phyloP scores from a whole-genome alignment of 2,113 vertebrate genomes.

The Cyprinus carpio region DNA sequence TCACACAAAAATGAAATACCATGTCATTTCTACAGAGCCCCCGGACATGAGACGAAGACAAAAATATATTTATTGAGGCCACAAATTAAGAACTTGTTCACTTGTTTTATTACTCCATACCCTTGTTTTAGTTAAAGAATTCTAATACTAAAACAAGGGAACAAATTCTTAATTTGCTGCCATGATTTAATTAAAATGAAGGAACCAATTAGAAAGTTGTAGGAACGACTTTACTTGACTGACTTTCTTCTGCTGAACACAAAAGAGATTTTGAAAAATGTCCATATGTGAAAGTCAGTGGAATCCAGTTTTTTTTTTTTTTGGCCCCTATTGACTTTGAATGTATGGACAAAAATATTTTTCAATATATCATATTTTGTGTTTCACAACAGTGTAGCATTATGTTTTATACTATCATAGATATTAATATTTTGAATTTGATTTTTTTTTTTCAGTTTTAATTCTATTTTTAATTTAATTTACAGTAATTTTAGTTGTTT shows the following conservation, averaged over 20 bases:
- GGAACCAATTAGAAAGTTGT: not conserved
- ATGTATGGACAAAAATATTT: not conserved
- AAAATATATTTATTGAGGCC: not conserved
- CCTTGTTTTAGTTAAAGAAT: not conserved
- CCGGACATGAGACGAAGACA: not conserved
- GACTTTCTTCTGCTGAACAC: not conserved
- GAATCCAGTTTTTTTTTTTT: not conserved
- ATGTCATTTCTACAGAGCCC: not conserved
- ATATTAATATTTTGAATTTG: not conserved
- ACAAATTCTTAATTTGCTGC: not conserved
- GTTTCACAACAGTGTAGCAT: not conserved
- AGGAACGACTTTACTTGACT: not conserved
- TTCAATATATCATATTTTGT: not conserved
- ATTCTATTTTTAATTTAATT: not conserved
- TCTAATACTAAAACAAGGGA: not conserved
- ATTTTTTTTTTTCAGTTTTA: not conserved
- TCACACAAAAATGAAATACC: not conserved
- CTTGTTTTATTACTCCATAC: not conserved
- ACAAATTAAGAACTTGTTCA: not conserved
- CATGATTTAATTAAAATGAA: not conserved
- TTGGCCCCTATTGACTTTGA: not conserved
- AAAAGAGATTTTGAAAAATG: not conserved
- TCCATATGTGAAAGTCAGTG: not conserved
- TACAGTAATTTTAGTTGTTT: not conserved
- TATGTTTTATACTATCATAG: not conserved